A percentile compares a stretch with the other conserved stretches of the same genome.
phyloP scores from a whole-genome alignment of 2,888 invertebrate genomes.

The Hypolimnas misippus region DNA sequence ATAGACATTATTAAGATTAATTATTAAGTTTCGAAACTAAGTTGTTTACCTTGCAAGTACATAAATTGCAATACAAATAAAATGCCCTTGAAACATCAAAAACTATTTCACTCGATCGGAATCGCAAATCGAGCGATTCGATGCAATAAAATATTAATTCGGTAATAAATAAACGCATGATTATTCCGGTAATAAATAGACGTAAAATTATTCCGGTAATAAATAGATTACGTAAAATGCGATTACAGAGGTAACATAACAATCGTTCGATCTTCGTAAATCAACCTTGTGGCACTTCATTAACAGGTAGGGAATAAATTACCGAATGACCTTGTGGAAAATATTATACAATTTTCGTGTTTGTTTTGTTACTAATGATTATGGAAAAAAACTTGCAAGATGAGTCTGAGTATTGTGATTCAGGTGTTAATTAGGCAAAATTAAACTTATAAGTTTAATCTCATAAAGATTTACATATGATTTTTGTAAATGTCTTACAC shows the following conservation, averaged over 20 bases:
- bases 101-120: no score
- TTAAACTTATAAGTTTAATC: no score
- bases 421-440: no score
- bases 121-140: neutral
- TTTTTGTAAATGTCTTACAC: no score
- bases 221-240: neutral
- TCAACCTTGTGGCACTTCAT: conserved; percentile 12
- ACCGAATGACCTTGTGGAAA: conserved; percentile 10
- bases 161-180: neutral
- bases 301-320: conserved; percentile 6
- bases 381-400: neutral
- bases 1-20: no score
- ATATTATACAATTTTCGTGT: neutral
- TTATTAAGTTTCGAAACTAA: no score
- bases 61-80: no score
- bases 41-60: no score
- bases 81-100: no score
- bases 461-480: no score
- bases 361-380: neutral
- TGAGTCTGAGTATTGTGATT: no score
- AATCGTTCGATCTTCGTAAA: conserved; percentile 4
- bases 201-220: neutral
- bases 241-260: conserved; percentile 1
- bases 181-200: neutral
- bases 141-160: neutral